phyloP scores from a whole-genome alignment of 2,797 vertebrate genomes.

The Danio tinwini region DNA sequence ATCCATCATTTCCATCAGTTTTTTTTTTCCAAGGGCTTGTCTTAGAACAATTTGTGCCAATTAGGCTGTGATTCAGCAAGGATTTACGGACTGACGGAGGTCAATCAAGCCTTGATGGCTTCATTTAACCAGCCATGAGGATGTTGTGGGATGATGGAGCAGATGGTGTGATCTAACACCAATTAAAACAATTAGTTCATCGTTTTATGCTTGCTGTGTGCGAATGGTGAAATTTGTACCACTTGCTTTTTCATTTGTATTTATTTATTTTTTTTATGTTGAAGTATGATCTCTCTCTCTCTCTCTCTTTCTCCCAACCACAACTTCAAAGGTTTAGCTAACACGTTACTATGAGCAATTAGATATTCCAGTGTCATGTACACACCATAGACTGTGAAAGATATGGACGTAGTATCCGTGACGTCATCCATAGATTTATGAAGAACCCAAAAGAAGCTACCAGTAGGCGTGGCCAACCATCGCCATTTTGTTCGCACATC shows the following conservation, averaged over 20 bases:
- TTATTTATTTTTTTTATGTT: not conserved
- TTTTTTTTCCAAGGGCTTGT: conserved; percentile 52
- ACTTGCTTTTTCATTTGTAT: not conserved
- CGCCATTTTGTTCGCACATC: no score
- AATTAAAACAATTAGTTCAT: conserved; percentile 15
- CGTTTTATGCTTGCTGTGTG: conserved; percentile 22
- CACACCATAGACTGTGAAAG: no score
- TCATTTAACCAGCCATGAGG: conserved; percentile 56
- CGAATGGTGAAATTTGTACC: conserved; percentile 4
- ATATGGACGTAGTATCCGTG: no score
- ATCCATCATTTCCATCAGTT: conserved; percentile 63
- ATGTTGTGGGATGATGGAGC: conserved; percentile 46
- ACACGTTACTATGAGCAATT: no score
- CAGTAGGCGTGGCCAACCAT: no score
- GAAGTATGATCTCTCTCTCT: not conserved
- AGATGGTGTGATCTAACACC: conserved; percentile 41
- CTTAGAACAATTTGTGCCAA: conserved; percentile 62
- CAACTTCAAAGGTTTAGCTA: no score
- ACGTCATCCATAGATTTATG: no score
- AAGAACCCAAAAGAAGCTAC: no score
- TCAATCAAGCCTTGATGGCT: conserved; percentile 58
- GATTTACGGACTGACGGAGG: conserved; percentile 54
- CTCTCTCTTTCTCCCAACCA: no score
- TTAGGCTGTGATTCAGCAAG: conserved; percentile 60
- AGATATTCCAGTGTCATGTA: no score